Evolutionary conservation across 2,113 vertebrate genomes (phyloP), one percentile per base, ranked within the genome.

Genomic region (Mormyrus lacerda): DNA sequence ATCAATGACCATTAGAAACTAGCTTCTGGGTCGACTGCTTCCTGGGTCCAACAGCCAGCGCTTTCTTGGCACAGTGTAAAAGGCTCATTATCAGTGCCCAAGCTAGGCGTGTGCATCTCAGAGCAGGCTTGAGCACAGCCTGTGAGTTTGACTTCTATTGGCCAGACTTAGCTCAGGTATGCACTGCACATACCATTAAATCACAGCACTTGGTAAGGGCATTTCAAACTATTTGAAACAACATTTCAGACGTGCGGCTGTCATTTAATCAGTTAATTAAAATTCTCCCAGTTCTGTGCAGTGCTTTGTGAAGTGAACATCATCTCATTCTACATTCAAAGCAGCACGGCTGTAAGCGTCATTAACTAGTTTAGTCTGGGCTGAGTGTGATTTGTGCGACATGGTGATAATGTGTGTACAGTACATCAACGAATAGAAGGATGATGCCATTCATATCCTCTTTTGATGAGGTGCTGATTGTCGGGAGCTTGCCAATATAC

Each of bases 181-280:
- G 47, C 76, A 85, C 90, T 91, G 91, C 31, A 84, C 79, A 73
- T 91, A n/a, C 61, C 84, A 24, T 27, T 15, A n/a, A 89, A 89
- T 50, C 24, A 27, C 82, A 69, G 31, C 82, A 79, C 50, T 11
- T 35, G 39, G 21, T 44, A 88, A 39, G 58, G 88, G 91, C 35
- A 90, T 86, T 58, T 48, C 39, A 88, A 90, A 88, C 90, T 93
- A 93, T 95, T 94, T 93, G 91, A 89, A 91, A 92, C 90, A 90
- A 79, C 92, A 87, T 55, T 42, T 55, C 85, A 15, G 27, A n/a
- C 9, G 10, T 17, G 84, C 17, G 7, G 55, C 24, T 0, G 6
- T n/a, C 24, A 61, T 61, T 58, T 61, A 61, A 61, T 61, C 55
- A 61, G 55, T 61, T 61, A n/a, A n/a, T 9, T n/a, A 61, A 61